Evolutionary conservation across 2,113 vertebrate species (phyloP).

Genomic region (Paramisgurnus dabryanus): DNA sequence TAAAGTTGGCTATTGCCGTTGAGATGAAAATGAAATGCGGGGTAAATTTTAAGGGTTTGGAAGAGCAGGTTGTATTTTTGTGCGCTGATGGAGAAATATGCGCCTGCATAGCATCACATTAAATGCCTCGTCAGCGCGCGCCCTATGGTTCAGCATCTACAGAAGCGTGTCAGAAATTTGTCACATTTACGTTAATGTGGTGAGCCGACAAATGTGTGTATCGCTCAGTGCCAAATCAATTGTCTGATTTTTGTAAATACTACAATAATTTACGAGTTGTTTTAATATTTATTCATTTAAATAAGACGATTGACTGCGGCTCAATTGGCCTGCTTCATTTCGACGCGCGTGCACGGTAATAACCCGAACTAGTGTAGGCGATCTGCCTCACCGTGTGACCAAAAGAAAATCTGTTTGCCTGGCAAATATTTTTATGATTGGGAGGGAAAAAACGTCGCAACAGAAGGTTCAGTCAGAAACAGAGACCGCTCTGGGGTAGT

Average conservation of each 20-base stretch:
- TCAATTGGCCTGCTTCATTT: not conserved
- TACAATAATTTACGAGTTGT: no score
- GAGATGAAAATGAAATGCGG: not conserved
- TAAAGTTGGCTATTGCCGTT: constrained; percentile 1
- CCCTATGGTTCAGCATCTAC: not conserved
- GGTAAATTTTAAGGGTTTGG: not conserved
- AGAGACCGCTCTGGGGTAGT: constrained; percentile 6
- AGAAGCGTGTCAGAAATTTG: not conserved
- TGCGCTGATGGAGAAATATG: not conserved
- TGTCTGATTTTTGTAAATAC: no score
- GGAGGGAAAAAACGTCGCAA: not conserved
- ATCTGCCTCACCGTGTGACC: constrained; percentile 23
- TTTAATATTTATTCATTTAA: not conserved
- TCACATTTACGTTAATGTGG: not conserved
- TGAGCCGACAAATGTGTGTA: no score
- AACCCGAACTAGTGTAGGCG: constrained; percentile 22
- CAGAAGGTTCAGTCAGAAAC: not conserved
- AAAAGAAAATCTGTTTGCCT: constrained; percentile 42
- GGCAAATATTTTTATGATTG: constrained; percentile 41
- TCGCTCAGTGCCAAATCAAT: no score
- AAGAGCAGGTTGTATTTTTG: not conserved
- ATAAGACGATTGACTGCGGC: not conserved
- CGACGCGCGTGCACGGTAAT: not conserved
- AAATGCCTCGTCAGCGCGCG: constrained; percentile 42
- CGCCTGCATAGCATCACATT: constrained; percentile 29